Base-by-base conservation (phyloP, 2,888 invertebrate species). In the Alloscopus bannaensis region DNA sequence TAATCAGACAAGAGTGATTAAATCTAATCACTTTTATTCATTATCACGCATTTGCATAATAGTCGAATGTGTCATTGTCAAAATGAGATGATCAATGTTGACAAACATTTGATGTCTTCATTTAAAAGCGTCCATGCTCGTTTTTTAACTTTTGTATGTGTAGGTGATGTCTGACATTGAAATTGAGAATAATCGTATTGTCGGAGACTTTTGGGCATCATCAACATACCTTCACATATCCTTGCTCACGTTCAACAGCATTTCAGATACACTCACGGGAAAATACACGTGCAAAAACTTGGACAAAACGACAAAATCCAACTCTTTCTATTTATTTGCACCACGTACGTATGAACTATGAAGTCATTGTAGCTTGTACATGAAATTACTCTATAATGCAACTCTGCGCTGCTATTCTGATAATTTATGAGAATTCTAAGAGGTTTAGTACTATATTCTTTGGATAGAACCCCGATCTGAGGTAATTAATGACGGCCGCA, bases 301-400 rank as follows among this genome's bases (percentile, higher is more conserved):
- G 20, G 82, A 80, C 36, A 80, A 78, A 31, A 20, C 76, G 1
- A 68, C 29, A 3, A 68, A 73, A 24, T 64, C 77, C 1, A 82
- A 82, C 55, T 72, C 77, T 2, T 82, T 82, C 55, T 73, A 82
- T 31, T 50, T 82, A 59, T 82, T 82, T 73, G 82, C 80, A 13
- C 82, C 82, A 57, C 82, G 82, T 82, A 65, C 57, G 82, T 22
- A 24, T 31, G 20, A 59, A 22, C 4, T n/a, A n/a, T n/a, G n/a
- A n/a, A n/a, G n/a, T n/a, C n/a, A n/a, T n/a, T n/a, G n/a, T n/a
- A n/a, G n/a, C n/a, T n/a, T n/a, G n/a, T n/a, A n/a, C n/a, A n/a
- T n/a, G n/a, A n/a, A n/a, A n/a, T n/a, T n/a, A n/a, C n/a, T n/a
- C n/a, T n/a, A n/a, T n/a, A n/a, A n/a, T n/a, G n/a, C 64, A 22